A percentile compares a stretch with the other conserved stretches of the same genome.
phyloP scores from a whole-genome alignment of 2,888 invertebrate species.

The Hirtodrosophila confusa region DNA sequence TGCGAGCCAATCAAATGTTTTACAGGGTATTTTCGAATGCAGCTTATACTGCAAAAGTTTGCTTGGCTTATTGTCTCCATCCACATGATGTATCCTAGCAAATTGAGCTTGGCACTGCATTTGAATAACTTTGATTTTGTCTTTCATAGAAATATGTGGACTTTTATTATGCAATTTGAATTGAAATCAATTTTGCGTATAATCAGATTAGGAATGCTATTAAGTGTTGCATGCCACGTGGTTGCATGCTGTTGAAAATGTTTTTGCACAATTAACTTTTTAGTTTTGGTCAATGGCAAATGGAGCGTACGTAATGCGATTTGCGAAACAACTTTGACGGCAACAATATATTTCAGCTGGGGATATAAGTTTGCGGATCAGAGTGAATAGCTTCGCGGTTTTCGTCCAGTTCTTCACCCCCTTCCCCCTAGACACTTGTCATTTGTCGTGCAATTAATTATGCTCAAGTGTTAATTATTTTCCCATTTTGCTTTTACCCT shows the following conservation, averaged over 20 bases:
- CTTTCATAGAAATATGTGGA: constrained; percentile 18
- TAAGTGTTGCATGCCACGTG: constrained; percentile 26
- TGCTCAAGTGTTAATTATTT: constrained; percentile 77
- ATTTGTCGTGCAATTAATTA: constrained; percentile 77
- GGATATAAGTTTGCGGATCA: background rate
- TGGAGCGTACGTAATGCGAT: constrained; percentile 33
- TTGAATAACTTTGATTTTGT: constrained; percentile 39
- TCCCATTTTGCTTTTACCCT: constrained; percentile 73
- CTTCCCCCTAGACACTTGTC: constrained; percentile 54
- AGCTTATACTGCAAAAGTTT: background rate
- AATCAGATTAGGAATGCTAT: constrained; percentile 59
- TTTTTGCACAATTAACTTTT: constrained; percentile 9
- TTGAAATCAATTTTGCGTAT: constrained; percentile 46
- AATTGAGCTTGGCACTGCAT: constrained; percentile 8
- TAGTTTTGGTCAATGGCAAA: constrained; percentile 18
- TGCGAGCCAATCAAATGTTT: background rate
- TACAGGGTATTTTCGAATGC: constrained; percentile 5
- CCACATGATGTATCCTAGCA: constrained; percentile 11
- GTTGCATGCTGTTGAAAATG: constrained; percentile 4
- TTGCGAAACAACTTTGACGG: constrained; percentile 8
- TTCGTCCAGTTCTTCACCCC: constrained; percentile 3
- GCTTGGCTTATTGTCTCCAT: constrained; percentile 1
- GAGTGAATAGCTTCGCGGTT: constrained; percentile 16
- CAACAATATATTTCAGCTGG: constrained; percentile 16
- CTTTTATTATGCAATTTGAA: constrained; percentile 42